These are phyloP conservation scores for Spodoptera picta DNA, from an alignment of 2,888 invertebrate genomes.

Conservation along the genomic window DNA sequence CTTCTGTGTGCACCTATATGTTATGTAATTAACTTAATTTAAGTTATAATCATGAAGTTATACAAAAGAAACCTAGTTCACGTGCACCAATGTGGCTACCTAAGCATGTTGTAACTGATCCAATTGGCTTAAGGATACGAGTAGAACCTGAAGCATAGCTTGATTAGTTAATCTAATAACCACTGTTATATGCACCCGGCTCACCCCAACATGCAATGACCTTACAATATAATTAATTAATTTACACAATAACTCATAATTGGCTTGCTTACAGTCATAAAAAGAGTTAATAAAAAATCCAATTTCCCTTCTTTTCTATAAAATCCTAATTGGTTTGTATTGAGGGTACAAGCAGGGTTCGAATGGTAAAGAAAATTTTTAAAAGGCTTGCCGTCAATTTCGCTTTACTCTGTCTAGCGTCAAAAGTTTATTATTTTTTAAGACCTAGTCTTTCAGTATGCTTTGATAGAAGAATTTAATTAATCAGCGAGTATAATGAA, in stretches of 20 bases:
- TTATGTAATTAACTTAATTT: too few species aligned
- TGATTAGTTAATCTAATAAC: slow-evolving; percentile 28
- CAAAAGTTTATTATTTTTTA: neutral
- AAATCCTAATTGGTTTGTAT: slow-evolving; percentile 6
- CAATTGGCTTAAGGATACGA: slow-evolving; percentile 11
- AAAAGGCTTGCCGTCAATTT: neutral
- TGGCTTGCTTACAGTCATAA: slow-evolving; percentile 12
- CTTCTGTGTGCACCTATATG: too few species aligned
- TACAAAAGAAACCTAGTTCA: too few species aligned
- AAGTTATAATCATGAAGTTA: too few species aligned
- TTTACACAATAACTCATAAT: slow-evolving; percentile 41
- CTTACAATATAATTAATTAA: slow-evolving; percentile 34
- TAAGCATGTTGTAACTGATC: slow-evolving; percentile 7
- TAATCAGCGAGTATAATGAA: too few species aligned
- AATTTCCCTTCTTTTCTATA: slow-evolving; percentile 1
- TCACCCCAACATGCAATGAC: slow-evolving; percentile 21
- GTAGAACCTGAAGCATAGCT: slow-evolving; percentile 13
- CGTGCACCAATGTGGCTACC: neutral
- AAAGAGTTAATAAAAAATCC: neutral
- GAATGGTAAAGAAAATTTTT: neutral
- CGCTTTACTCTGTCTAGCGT: neutral
- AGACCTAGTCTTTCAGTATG: too few species aligned
- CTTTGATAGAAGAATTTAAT: too few species aligned
- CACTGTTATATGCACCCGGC: slow-evolving; percentile 7
- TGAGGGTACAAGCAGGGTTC: neutral